Conservation (phyloP, 2,888 invertebrate species). For the Pyrgus malvae region DNA sequence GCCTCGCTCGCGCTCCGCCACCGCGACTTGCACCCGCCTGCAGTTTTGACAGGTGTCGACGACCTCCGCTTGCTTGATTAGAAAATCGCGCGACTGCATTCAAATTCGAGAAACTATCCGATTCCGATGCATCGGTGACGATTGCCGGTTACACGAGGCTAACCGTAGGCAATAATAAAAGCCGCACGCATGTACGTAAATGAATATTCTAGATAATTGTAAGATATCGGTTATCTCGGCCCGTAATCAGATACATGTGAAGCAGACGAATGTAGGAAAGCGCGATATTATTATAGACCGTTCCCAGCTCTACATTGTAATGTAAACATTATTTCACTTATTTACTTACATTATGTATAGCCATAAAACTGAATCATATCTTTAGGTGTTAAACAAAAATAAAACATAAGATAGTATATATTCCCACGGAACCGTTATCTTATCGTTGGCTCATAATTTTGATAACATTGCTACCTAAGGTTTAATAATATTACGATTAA, state of each 20-base stretch:
- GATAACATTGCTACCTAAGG: neutral
- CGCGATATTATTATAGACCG: no score
- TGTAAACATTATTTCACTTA: neutral
- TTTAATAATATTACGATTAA: no score
- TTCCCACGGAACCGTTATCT: conserved; percentile 19
- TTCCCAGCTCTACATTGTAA: neutral
- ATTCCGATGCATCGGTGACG: neutral
- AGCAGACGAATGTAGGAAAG: conserved; percentile 14
- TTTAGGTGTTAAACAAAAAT: conserved; percentile 2
- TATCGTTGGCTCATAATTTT: conserved; percentile 13
- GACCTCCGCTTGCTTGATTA: conserved; percentile 43
- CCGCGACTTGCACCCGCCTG: conserved; percentile 33
- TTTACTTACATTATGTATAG: neutral
- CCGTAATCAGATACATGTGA: conserved; percentile 22
- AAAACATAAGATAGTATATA: neutral
- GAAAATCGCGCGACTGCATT: conserved; percentile 29
- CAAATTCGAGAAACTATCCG: neutral
- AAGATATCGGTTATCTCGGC: conserved; percentile 19
- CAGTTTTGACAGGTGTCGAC: conserved; percentile 36
- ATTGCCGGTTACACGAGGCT: conserved; percentile 8
- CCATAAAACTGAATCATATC: conserved; percentile 1
- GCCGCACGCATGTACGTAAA: conserved; percentile 14
- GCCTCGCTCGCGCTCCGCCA: conserved; percentile 35
- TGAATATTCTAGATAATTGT: conserved; percentile 28
- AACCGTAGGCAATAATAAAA: conserved; percentile 6